These are phyloP conservation scores for Nesometra sesokonis DNA, from an alignment of 35 echinoderm and acorn worm genomes.

Conservation along the genomic window DNA sequence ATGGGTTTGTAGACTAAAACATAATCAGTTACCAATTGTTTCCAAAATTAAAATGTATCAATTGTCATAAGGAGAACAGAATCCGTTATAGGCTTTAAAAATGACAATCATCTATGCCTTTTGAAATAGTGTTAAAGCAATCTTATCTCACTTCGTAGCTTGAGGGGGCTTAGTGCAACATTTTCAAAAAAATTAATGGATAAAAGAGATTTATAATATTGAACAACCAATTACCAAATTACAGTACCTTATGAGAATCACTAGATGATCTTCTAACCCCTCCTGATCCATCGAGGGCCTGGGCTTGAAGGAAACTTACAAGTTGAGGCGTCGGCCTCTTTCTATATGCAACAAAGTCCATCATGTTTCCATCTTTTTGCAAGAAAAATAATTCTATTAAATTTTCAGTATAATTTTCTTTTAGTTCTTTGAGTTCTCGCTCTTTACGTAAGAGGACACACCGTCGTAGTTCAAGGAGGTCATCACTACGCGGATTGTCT, in stretches of 20 bases:
- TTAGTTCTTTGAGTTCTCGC: slow-evolving; percentile 52
- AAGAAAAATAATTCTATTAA: slow-evolving; percentile 91
- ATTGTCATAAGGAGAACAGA: not conserved
- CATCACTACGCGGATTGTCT: not conserved
- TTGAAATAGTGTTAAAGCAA: no score
- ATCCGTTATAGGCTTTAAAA: not conserved
- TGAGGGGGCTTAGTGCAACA: not conserved
- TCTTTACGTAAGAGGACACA: slow-evolving; percentile 58
- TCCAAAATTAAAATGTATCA: not conserved
- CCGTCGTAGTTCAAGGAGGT: slow-evolving; percentile 65
- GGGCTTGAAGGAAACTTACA: slow-evolving; percentile 43
- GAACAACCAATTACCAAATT: no score
- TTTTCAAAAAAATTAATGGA: no score
- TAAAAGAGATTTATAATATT: no score
- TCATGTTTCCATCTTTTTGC: slow-evolving; percentile 88
- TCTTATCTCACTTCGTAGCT: not conserved
- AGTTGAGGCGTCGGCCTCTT: slow-evolving; percentile 52
- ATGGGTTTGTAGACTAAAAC: no score
- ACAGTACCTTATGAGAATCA: not conserved
- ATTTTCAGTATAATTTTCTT: slow-evolving; percentile 81
- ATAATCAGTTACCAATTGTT: no score
- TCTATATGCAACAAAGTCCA: slow-evolving; percentile 84
- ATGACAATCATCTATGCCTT: no score
- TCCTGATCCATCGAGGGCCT: slow-evolving; percentile 72
- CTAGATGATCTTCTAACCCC: slow-evolving; percentile 13